phyloP scores from a whole-genome alignment of 2,888 invertebrate genomes.

The Scotopteryx bipunctaria region DNA sequence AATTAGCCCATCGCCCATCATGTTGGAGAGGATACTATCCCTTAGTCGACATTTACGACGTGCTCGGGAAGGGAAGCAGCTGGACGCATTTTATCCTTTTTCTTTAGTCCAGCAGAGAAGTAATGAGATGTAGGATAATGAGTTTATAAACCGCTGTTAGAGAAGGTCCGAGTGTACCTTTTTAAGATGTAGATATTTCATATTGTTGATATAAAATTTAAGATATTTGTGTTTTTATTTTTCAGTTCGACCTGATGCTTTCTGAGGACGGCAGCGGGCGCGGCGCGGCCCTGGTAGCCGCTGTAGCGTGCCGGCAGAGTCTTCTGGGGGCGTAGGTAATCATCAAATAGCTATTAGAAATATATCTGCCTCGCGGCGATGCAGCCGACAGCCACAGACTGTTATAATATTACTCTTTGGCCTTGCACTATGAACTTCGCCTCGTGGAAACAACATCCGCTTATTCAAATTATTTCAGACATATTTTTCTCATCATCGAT shows the following conservation, averaged over 20 bases:
- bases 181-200: too few relatives aligned
- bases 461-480: slow-evolving; percentile 13
- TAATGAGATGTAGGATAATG: too few relatives aligned
- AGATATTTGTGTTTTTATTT: too few relatives aligned
- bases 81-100: too few relatives aligned
- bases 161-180: too few relatives aligned
- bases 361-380: slow-evolving; percentile 44
- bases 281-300: slow-evolving; percentile 97
- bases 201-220: slow-evolving; percentile 3
- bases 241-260: slow-evolving; percentile 95
- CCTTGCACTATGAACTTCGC: slow-evolving; percentile 19
- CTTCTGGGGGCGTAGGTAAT: slow-evolving; percentile 46
- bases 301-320: slow-evolving; percentile 89
- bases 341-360: slow-evolving; percentile 29
- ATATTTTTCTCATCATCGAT: slow-evolving; percentile 3
- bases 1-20: too few relatives aligned
- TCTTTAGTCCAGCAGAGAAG: too few relatives aligned
- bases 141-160: too few relatives aligned
- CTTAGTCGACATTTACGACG: too few relatives aligned
- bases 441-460: slow-evolving; percentile 18
- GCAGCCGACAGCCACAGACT: slow-evolving; percentile 38
- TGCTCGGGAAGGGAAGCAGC: too few relatives aligned
- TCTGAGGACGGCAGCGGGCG: slow-evolving; percentile 98
- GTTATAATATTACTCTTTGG: slow-evolving; percentile 26
- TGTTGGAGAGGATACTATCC: too few relatives aligned